These are phyloP conservation scores for Onychostruthus taczanowskii DNA, from an alignment of 2,113 vertebrate genomes.

Conservation along the genomic window DNA sequence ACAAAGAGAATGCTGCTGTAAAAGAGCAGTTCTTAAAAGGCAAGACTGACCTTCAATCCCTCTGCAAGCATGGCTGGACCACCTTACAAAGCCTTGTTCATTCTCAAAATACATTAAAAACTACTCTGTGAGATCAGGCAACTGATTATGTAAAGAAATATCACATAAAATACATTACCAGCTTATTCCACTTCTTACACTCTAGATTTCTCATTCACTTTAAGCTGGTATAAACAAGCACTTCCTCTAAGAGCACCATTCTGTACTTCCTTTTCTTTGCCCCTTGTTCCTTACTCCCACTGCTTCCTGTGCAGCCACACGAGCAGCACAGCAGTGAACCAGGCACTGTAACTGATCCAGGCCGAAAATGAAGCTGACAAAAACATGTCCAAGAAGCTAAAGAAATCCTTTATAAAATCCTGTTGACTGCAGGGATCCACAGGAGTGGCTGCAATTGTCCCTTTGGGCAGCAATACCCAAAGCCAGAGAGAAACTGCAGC, in stretches of 20 bases:
- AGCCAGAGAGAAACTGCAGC: not conserved
- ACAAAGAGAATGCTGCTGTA: not conserved
- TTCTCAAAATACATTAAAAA: not conserved
- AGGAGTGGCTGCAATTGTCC: not conserved
- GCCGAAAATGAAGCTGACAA: not conserved
- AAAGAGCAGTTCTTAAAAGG: not conserved
- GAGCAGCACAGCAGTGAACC: not conserved
- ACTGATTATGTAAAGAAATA: not conserved
- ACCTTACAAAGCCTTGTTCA: not conserved
- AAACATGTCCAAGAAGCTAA: not conserved
- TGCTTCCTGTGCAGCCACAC: not conserved
- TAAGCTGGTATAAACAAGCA: not conserved
- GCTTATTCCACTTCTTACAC: not conserved
- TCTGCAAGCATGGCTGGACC: rapidly evolving
- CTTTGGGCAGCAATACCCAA: not conserved
- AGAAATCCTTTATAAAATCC: not conserved
- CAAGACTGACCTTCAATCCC: not conserved
- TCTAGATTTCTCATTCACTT: not conserved
- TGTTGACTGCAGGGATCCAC: not conserved
- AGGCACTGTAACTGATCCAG: not conserved
- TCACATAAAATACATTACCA: not conserved
- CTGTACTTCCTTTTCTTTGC: conserved; percentile 4
- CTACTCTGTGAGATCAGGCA: not conserved
- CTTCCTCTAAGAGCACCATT: conserved; percentile 7
- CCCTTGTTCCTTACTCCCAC: conserved; percentile 1